Evolutionary conservation across 2,113 vertebrate genomes (phyloP).

Genomic region (Phalacrocorax pelagicus): DNA sequence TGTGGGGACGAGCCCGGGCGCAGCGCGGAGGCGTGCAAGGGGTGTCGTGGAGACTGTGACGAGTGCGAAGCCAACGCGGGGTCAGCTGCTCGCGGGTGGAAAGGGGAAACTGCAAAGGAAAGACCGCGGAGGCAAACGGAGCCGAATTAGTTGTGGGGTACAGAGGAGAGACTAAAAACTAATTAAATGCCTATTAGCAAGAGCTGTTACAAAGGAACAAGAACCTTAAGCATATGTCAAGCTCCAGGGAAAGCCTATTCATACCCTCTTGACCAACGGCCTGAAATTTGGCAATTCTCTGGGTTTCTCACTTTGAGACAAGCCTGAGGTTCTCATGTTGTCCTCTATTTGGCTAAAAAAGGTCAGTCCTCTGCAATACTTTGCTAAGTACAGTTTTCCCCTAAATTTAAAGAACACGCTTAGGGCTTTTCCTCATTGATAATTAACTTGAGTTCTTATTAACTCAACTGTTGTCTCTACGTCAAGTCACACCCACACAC

Average conservation of each 20-base stretch:
- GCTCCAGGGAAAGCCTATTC: neutral
- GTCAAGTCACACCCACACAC: constrained; percentile 53
- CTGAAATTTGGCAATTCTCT: neutral
- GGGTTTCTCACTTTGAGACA: neutral
- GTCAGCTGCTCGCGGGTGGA: neutral
- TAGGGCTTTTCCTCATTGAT: constrained; percentile 32
- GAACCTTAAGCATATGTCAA: neutral
- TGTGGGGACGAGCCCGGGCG: neutral
- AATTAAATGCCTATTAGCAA: neutral
- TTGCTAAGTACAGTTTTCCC: neutral
- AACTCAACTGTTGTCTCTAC: constrained; percentile 45
- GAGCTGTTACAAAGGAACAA: neutral
- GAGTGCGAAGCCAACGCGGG: neutral
- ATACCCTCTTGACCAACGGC: neutral
- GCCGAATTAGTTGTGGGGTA: neutral
- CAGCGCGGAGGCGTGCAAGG: neutral
- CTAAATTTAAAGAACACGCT: neutral
- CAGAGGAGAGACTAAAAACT: neutral
- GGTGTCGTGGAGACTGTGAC: constrained; percentile 20
- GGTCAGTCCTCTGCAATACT: neutral
- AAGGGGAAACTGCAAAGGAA: constrained; percentile 42
- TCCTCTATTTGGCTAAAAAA: neutral
- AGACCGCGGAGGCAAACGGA: neutral
- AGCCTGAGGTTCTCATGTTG: neutral
- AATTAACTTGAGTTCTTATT: constrained; percentile 52